Base-by-base conservation (phyloP, 2,888 invertebrate species). In the Clunio marinus region DNA sequence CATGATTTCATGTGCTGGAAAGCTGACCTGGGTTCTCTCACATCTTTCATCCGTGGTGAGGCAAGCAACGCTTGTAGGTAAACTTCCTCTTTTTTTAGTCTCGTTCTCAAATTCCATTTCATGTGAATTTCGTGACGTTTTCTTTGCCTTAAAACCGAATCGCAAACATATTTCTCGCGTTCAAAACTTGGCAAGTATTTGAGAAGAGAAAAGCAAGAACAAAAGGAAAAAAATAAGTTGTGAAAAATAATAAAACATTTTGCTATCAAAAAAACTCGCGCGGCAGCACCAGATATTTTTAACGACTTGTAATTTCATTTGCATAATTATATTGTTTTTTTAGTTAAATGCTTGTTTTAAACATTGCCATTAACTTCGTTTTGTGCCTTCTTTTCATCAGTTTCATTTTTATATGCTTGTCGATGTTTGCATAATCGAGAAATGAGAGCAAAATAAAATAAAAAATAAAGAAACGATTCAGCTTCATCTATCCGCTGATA, bases 241-340 rank as follows among this genome's bases (percentile, higher is more conserved):
- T 51, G 22, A 22, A 51, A 41, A 65, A 65, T 65, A 65, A 65
- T 45, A 65, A 41, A 65, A 35, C 20, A 58, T 65, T 65, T 60
- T 32, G 27, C 46, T 45, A 46, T 65, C 45, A 17, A 65, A 28
- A n/a, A 51, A 13, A 22, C n/a, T 51, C 51, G 51, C 51, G 41
- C 41, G 51, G 24, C 63, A 46, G 45, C 63, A 65, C 25, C 46
- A 45, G 62, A 41, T 62, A 41, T 37, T 25, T 65, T 63, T 46
- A 37, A 60, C 28, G 27, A n/a, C 46, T n/a, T 62, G 32, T 32
- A 65, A 65, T 65, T 65, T 65, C 45, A 65, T 65, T 65, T 65
- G 46, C 63, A 65, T 65, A 65, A 65, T 65, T 65, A 46, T 65
- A 41, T 28, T 65, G 45, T 46, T 65, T 65, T 57, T 46, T 28